Conservation (phyloP, 1,140 invertebrate genomes). For the Drosophila fuyamai region DNA sequence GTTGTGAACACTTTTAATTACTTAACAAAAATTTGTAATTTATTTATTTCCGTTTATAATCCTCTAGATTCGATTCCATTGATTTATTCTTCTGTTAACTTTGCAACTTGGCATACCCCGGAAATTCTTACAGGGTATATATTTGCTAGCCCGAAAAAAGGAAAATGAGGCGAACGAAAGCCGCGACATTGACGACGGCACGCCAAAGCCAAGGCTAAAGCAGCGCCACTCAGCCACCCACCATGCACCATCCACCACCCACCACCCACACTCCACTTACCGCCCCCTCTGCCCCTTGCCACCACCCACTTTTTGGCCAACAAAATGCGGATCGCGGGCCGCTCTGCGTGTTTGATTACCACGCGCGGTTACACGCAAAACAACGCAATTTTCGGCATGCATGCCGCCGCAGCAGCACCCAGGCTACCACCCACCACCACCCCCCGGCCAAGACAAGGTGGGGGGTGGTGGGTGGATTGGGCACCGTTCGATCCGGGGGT, state of each 20-base stretch:
- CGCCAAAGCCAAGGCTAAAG: conserved; percentile 42
- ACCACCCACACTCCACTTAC: conserved; percentile 2
- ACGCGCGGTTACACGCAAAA: conserved; percentile 84
- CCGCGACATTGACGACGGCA: conserved; percentile 49
- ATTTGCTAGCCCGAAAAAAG: conserved; percentile 19
- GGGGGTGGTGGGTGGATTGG: conserved; percentile 4
- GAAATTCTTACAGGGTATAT: background rate
- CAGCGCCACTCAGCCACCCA: conserved; percentile 3
- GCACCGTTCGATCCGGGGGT: conserved; percentile 49
- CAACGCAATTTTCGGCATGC: conserved; percentile 84
- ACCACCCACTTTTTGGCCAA: conserved; percentile 1
- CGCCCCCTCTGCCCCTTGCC: background rate
- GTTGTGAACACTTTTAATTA: too few relatives aligned
- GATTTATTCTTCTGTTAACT: too few relatives aligned
- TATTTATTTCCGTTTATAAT: too few relatives aligned
- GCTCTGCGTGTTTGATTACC: conserved; percentile 81
- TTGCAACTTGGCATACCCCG: background rate
- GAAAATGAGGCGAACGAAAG: conserved; percentile 10
- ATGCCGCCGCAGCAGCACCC: conserved; percentile 55
- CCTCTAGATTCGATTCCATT: too few relatives aligned
- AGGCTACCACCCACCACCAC: conserved; percentile 6
- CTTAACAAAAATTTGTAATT: too few relatives aligned
- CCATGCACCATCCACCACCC: too few relatives aligned
- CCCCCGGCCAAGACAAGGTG: conserved; percentile 19
- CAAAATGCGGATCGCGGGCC: conserved; percentile 27